Percentiles rank a stretch among this genome's conserved stretches.
These are phyloP conservation scores for Leptopilina syphax DNA, from an alignment of 2,888 invertebrate genomes.

Conservation along the genomic window DNA sequence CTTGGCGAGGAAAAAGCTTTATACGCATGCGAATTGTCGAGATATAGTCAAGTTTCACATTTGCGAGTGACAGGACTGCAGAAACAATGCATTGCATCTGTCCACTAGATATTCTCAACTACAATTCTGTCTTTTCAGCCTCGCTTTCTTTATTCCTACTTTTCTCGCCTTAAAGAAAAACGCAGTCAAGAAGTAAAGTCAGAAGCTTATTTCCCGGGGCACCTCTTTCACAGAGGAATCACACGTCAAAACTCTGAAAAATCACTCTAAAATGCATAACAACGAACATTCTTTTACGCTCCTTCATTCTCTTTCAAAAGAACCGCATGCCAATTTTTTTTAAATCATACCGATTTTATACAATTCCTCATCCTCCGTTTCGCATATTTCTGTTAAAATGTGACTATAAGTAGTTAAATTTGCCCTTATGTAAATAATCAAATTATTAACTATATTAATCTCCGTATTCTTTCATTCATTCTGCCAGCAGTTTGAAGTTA, in stretches of 20 bases:
- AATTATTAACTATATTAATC: too few relatives aligned
- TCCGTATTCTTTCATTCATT: too few relatives aligned
- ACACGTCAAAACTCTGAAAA: constrained; percentile 24
- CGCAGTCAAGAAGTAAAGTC: constrained; percentile 65
- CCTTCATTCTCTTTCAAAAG: too few relatives aligned
- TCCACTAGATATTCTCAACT: constrained; percentile 25
- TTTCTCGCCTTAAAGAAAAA: constrained; percentile 21
- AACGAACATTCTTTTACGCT: neutral
- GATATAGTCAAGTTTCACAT: constrained; percentile 29
- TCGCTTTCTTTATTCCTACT: neutral
- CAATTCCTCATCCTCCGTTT: too few relatives aligned
- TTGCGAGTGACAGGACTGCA: constrained; percentile 32
- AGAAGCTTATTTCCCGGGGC: constrained; percentile 69
- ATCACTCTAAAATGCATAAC: constrained; percentile 10
- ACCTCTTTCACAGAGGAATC: constrained; percentile 50
- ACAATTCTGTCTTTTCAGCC: constrained; percentile 18
- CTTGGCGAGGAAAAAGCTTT: constrained; percentile 28
- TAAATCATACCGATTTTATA: too few relatives aligned
- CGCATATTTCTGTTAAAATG: too few relatives aligned
- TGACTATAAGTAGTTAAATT: too few relatives aligned
- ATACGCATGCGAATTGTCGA: constrained; percentile 32
- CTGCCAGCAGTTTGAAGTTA: too few relatives aligned
- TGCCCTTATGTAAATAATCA: too few relatives aligned
- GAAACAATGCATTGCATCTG: constrained; percentile 37
- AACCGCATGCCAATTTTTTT: too few relatives aligned